A percentile compares a stretch with the other conserved stretches of the same genome.
phyloP scores from a whole-genome alignment of 2,888 invertebrate genomes.

The Drosophila barbarae region DNA sequence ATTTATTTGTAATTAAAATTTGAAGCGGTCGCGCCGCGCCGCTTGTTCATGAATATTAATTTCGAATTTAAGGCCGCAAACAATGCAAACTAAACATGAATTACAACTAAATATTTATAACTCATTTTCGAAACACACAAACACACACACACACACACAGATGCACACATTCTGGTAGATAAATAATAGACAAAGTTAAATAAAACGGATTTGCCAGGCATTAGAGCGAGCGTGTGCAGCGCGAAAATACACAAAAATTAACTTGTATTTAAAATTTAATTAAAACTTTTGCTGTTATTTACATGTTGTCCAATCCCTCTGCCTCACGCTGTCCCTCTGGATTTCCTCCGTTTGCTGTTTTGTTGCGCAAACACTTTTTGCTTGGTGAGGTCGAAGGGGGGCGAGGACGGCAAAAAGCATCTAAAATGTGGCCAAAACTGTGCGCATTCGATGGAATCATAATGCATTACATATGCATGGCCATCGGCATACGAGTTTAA shows the following conservation, averaged over 20 bases:
- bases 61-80: conserved; percentile 55
- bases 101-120: conserved; percentile 75
- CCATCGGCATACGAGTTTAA: conserved; percentile 50
- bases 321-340: background rate
- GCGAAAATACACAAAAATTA: conserved; percentile 69
- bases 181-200: conserved; percentile 39
- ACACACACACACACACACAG: conserved; percentile 29
- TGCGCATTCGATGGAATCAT: conserved; percentile 63
- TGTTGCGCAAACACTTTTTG: conserved; percentile 38
- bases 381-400: background rate
- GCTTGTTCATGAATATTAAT: conserved; percentile 68
- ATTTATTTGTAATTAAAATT: conserved; percentile 55
- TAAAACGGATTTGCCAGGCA: conserved; percentile 19
- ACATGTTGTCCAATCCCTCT: conserved; percentile 45
- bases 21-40: conserved; percentile 34
- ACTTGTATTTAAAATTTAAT: conserved; percentile 75
- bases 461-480: conserved; percentile 49
- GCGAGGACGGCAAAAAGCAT: background rate
- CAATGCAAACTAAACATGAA: conserved; percentile 69
- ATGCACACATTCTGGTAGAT: conserved; percentile 22
- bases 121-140: conserved; percentile 59
- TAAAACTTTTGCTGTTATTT: conserved; percentile 71
- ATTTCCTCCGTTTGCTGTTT: conserved; percentile 26
- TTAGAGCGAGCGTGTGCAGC: conserved; percentile 13
- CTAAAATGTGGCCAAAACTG: conserved; percentile 40